Percentiles rank a stretch among this genome's conserved stretches.
Conservation (phyloP, 53 echinoderm and acorn worm species). For the Henricia sp. region DNA sequence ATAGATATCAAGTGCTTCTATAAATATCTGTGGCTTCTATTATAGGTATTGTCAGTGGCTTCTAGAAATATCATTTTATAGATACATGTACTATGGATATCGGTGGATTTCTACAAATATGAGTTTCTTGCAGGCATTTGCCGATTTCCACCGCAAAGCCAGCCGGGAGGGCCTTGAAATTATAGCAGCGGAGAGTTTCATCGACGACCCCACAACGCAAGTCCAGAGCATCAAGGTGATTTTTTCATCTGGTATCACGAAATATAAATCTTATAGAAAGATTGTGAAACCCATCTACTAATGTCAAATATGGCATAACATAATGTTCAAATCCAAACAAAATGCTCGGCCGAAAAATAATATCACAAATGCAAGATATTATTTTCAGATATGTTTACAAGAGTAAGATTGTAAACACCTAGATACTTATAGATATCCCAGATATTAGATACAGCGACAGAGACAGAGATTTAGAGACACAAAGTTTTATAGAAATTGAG, state of each 20-base stretch:
- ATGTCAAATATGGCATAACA: background rate
- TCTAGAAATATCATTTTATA: background rate
- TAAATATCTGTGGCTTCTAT: too few relatives aligned
- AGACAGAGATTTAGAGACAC: too few relatives aligned
- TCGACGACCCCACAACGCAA: conserved; percentile 4
- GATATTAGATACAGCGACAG: too few relatives aligned
- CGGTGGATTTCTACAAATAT: background rate
- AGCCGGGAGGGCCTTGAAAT: background rate
- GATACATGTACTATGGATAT: background rate
- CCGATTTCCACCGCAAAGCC: background rate
- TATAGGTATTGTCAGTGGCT: background rate
- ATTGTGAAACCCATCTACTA: background rate
- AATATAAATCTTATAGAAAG: background rate
- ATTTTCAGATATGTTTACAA: background rate
- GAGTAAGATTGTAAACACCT: too few relatives aligned
- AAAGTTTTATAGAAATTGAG: too few relatives aligned
- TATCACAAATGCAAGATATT: background rate
- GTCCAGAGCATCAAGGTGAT: conserved; percentile 42
- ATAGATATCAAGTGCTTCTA: too few relatives aligned
- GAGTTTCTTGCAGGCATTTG: background rate
- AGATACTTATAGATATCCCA: too few relatives aligned
- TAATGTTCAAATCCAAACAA: background rate
- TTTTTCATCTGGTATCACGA: background rate
- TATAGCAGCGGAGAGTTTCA: conserved; percentile 14
- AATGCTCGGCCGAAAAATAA: background rate